A percentile compares a stretch with the other conserved stretches of the same genome.
Evolutionary conservation across 2,113 vertebrate species (phyloP).

Genomic region (Columba janthina): DNA sequence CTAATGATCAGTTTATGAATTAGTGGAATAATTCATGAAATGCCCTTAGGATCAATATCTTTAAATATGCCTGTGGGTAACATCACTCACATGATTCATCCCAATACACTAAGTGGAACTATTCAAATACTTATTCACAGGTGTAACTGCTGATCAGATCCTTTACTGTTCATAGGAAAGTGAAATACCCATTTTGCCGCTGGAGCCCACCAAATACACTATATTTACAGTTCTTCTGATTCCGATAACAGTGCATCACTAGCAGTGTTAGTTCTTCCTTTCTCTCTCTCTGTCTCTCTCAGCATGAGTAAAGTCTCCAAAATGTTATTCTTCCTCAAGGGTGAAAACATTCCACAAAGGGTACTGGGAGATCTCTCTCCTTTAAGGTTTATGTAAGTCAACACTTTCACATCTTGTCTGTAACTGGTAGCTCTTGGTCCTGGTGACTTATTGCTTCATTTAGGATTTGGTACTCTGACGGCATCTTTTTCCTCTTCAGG

Average conservation of each 20-base stretch:
- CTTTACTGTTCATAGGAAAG: not conserved
- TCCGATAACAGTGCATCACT: not conserved
- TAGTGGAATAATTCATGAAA: not conserved
- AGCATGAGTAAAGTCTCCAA: not conserved
- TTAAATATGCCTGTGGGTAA: not conserved
- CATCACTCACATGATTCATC: not conserved
- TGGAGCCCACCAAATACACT: not conserved
- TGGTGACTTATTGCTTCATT: not conserved
- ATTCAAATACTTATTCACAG: not conserved
- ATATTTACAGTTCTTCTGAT: not conserved
- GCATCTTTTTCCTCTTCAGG: not conserved
- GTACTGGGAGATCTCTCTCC: not conserved
- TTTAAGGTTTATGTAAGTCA: not conserved
- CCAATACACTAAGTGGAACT: not conserved
- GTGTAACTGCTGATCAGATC: not conserved
- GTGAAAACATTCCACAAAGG: not conserved
- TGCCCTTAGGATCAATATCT: not conserved
- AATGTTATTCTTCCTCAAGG: not conserved
- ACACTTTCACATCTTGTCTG: not conserved
- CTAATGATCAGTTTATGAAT: conserved; percentile 11
- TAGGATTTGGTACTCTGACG: not conserved
- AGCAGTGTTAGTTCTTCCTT: not conserved
- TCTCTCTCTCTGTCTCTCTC: not conserved
- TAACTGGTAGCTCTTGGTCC: not conserved
- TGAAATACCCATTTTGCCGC: not conserved